Percentiles rank a stretch among this genome's conserved stretches.
Conservation (phyloP, 2,797 vertebrate species). For the Urophycis tenuis region DNA sequence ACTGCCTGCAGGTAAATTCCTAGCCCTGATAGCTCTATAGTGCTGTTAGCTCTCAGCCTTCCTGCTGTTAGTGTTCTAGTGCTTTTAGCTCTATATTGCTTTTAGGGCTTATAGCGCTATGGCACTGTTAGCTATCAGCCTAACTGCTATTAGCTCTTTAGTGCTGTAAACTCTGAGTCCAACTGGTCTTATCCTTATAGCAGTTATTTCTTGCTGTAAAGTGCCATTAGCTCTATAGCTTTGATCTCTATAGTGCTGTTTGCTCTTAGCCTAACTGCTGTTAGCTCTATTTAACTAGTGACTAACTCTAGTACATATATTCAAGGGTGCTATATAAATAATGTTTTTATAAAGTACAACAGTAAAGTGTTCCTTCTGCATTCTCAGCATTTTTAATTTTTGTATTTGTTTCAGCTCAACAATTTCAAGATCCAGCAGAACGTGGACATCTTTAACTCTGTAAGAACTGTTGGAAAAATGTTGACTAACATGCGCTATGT, state of each 20-base stretch:
- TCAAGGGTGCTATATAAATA: too few relatives aligned
- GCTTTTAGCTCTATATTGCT: constrained; percentile 47
- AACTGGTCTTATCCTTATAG: too few relatives aligned
- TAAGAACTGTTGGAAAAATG: constrained; percentile 44
- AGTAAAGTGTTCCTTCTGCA: background rate
- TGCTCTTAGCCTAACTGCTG: too few relatives aligned
- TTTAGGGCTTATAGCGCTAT: too few relatives aligned
- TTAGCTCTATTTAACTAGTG: too few relatives aligned
- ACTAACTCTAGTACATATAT: background rate
- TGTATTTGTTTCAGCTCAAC: constrained; percentile 61
- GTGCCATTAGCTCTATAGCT: background rate
- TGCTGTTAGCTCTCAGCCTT: background rate
- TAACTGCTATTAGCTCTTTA: too few relatives aligned
- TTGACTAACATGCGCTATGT: background rate
- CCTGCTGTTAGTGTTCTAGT: too few relatives aligned
- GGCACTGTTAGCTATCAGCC: too few relatives aligned
- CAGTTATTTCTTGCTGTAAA: background rate
- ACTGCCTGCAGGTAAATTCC: constrained; percentile 49
- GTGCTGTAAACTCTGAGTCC: too few relatives aligned
- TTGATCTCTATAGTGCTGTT: background rate
- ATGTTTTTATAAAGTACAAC: background rate
- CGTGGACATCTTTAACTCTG: constrained; percentile 68
- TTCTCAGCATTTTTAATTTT: background rate
- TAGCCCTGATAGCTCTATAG: too few relatives aligned
- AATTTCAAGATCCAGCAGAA: constrained; percentile 70